These are phyloP conservation scores for Merodon equestris DNA, from an alignment of 2,888 invertebrate genomes.

Conservation along the genomic window DNA sequence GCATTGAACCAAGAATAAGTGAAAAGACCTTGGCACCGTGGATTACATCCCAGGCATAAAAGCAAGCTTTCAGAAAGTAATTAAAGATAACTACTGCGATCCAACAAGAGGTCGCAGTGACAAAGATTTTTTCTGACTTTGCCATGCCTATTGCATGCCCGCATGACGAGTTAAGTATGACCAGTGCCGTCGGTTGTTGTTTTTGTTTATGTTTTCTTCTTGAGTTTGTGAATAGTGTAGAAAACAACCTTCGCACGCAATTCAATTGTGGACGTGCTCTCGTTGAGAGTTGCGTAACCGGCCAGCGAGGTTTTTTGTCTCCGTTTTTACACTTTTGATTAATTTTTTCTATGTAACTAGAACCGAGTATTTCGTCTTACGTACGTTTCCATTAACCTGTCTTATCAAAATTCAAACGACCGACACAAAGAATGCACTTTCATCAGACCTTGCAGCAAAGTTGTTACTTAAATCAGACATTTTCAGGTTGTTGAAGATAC, in stretches of 20 bases:
- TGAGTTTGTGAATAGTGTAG: constrained; percentile 32
- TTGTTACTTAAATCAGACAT: too few species aligned
- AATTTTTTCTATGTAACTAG: too few species aligned
- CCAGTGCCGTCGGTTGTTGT: constrained; percentile 13
- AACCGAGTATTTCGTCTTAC: too few species aligned
- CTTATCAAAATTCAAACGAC: neutral
- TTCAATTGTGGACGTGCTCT: constrained; percentile 46
- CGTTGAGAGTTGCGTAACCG: constrained; percentile 45
- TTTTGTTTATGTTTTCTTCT: constrained; percentile 8
- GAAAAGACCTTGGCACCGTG: constrained; percentile 48
- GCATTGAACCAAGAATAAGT: constrained; percentile 34
- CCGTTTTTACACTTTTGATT: too few species aligned
- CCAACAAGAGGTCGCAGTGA: constrained; percentile 51
- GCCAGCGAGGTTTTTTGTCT: too few species aligned
- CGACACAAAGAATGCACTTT: too few species aligned
- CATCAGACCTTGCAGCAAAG: too few species aligned
- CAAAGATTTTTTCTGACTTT: constrained; percentile 9
- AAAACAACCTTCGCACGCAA: constrained; percentile 57
- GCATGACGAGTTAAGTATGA: neutral
- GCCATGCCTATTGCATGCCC: too few species aligned
- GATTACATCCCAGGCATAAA: constrained; percentile 42
- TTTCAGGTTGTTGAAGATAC: too few species aligned
- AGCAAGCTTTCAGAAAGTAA: too few species aligned
- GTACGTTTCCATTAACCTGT: too few species aligned
- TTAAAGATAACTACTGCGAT: constrained; percentile 24